Base-by-base conservation (phyloP, 2,113 vertebrate species). In the Grammomys dolichurus region DNA sequence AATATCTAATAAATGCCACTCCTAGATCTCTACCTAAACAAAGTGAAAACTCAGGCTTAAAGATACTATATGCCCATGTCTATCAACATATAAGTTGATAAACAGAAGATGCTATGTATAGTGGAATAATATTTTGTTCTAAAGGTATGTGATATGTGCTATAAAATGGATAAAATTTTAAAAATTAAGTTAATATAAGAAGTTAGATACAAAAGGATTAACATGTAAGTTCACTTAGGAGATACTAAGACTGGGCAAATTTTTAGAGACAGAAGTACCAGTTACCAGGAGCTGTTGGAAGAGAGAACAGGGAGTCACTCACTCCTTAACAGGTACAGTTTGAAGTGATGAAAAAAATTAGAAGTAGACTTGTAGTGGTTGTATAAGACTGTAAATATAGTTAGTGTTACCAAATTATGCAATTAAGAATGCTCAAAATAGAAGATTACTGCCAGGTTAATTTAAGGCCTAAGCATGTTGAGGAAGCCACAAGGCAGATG, bases 181-280 rank as follows among this genome's bases (percentile, higher is more conserved):
- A 95, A 84, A 85, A 85, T 86, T 40, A 78, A 56, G 70, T 31
- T 92, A 94, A 90, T 82, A 54, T 92, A 94, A 92, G 51, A 87
- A 95, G 56, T 24, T 77, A 91, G 63, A 89, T 8, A 95, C 13
- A 63, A 67, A 72, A 75, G 13, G 65, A 73, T 70, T 94, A 87
- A 80, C 54, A 89, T 11, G 54, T 33, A 26, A 80, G 65, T 80
- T 11, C 33, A 81, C 33, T 78, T 80, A 80, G 3, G 63, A 51
- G 86, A 76, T 89, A 93, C 7, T 58, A 60, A 86, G 40, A 91
- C 33, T 9, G 75, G 65, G 36, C 22, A 93, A 69, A 94, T 43
- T 84, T 31, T 91, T 10, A 92, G 46, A 94, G 58, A 70, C 2
- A 78, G 51, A 92, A 94, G 89, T 63, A 75, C 87, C 70, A 92